Evolutionary conservation across 2,797 vertebrate species (phyloP), one percentile per base, ranked within the genome.

Genomic region (Coracias cyanogaster): DNA sequence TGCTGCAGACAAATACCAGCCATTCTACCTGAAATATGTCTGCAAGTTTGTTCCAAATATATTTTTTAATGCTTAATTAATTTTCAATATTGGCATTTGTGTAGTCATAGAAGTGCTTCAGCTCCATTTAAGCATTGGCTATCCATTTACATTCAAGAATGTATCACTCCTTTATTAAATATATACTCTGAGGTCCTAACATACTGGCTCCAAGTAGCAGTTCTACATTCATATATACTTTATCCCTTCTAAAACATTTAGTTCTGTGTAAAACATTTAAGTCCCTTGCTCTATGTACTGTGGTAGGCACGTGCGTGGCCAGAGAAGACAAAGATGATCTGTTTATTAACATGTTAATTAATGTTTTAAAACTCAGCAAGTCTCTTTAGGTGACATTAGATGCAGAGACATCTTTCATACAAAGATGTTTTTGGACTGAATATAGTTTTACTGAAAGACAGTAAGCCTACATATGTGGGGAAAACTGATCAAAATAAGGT

Each of bases 331-430:
- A 86, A 94, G 76, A 85, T 82, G 82, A 95, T 85, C 74, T 94
- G 46, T 95, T 96, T 96, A 96, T 96, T 97, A 97, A 92, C 94
- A 57, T 88, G 89, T 94, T 97, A 97, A 96, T 97, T 98, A 96
- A 97, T 93, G 80, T 95, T 97, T 97, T 79, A 96, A 98, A 97
- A 90, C 94, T 93, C 88, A 94, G 84, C 91, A 94, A 79, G 93
- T 93, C 87, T 95, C 97, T 95, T 95, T 60, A 94, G 93, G 93
- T 96, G 69, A 71, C 90, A 84, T 58, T 58, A 78, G 81, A 77
- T 94, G 39, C 10, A 72, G 80, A 91, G n/a, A 45, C 7, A 24
- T 64, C 35, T 43, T 88, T 93, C 22, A 70, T 73, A 49, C 8
- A 70, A 94, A 97, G 80, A 64, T 93, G 46, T 1, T 95, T 97